phyloP scores from a whole-genome alignment of 1,140 invertebrate genomes.

The Archivesica marissinica region DNA sequence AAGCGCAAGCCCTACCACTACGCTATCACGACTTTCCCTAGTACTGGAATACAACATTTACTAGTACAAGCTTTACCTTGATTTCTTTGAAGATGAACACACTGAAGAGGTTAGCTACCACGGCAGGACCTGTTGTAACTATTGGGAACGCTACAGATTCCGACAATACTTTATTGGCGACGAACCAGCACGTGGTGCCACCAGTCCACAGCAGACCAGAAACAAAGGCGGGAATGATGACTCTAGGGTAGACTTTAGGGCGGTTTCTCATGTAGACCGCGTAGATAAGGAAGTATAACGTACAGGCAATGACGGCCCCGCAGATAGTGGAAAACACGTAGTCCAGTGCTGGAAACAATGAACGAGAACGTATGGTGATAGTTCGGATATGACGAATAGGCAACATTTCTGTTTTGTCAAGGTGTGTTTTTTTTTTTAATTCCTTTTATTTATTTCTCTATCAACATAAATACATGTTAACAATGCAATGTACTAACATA shows the following conservation, averaged over 20 bases:
- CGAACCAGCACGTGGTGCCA: conserved; percentile 83
- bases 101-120: conserved; percentile 78
- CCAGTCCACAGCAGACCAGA: conserved; percentile 84
- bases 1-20: not conserved
- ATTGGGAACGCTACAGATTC: conserved; percentile 84
- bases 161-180: conserved; percentile 83
- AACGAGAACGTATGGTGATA: not conserved
- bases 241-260: conserved; percentile 82
- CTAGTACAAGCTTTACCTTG: conserved; percentile 63
- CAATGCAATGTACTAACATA: not conserved
- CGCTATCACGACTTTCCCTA: not conserved
- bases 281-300: conserved; percentile 83
- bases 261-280: conserved; percentile 80
- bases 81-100: conserved; percentile 80
- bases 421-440: not conserved
- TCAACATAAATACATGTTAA: not conserved
- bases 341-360: conserved; percentile 80
- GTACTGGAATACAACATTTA: not conserved
- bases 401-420: too few relatives aligned
- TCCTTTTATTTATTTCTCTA: not conserved
- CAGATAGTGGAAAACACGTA: conserved; percentile 85
- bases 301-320: conserved; percentile 83
- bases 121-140: conserved; percentile 77
- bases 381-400: not conserved
- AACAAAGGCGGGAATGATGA: conserved; percentile 83